A percentile compares a stretch with the other conserved stretches of the same genome.
These are phyloP conservation scores for Quadriops clusia DNA, from an alignment of 2,888 invertebrate genomes.

Conservation along the genomic window DNA sequence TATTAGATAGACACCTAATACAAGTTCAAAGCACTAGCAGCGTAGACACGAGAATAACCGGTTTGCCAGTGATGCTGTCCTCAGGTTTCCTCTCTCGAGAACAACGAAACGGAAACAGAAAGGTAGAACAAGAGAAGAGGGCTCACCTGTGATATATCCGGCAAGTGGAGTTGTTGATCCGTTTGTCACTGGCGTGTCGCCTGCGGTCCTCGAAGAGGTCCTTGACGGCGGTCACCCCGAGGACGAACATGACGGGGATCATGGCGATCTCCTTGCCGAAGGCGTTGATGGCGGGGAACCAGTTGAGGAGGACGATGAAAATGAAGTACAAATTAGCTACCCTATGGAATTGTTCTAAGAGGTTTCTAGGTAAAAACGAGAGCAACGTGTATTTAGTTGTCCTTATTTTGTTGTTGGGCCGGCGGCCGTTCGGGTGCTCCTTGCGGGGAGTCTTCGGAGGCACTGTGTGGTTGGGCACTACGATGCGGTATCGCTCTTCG, in stretches of 20 bases:
- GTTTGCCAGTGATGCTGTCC: no score
- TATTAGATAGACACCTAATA: no score
- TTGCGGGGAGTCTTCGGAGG: conserved; percentile 68
- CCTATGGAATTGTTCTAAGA: conserved; percentile 94
- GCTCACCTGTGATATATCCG: conserved; percentile 83
- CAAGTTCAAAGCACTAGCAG: no score
- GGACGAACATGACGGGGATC: conserved; percentile 88
- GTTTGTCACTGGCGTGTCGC: conserved; percentile 78
- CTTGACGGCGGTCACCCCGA: conserved; percentile 87
- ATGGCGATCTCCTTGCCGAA: conserved; percentile 94
- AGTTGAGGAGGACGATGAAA: conserved; percentile 90
- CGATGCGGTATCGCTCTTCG: conserved; percentile 51
- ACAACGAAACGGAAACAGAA: conserved; percentile 11
- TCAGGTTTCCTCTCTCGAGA: no score
- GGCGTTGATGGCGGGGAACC: conserved; percentile 88
- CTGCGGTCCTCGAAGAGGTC: conserved; percentile 90
- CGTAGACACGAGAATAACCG: no score
- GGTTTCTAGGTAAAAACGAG: conserved; percentile 90
- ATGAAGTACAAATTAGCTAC: conserved; percentile 97
- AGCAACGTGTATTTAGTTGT: conserved; percentile 91
- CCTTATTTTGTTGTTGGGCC: conserved; percentile 74
- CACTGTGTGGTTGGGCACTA: conserved; percentile 78
- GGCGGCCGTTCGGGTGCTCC: conserved; percentile 73
- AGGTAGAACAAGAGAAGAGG: no score
- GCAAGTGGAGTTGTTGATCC: conserved; percentile 88